Evolutionary conservation across 1,140 invertebrate species (phyloP).

Genomic region (Patella vulgata): DNA sequence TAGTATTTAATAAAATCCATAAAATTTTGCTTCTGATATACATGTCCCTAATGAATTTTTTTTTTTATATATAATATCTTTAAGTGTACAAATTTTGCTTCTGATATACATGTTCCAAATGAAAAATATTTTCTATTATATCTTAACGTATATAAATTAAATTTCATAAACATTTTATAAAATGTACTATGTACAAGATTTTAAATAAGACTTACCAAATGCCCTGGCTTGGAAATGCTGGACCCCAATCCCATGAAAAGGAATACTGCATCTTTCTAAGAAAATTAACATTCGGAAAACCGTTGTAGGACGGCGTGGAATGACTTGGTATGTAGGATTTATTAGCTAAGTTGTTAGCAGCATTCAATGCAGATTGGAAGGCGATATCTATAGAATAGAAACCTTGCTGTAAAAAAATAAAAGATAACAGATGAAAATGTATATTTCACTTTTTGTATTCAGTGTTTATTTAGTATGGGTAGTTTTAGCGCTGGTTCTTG

Average conservation of each 20-base stretch:
- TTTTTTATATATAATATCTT: background rate
- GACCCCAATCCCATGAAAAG: slow-evolving; percentile 98
- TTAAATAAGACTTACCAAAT: slow-evolving; percentile 83
- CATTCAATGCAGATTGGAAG: slow-evolving; percentile 81
- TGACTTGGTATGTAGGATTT: slow-evolving; percentile 76
- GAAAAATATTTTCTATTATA: background rate
- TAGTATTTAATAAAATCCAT: background rate
- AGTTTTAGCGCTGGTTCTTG: too few relatives aligned
- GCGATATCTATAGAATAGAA: slow-evolving; percentile 75
- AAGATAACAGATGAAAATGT: too few relatives aligned
- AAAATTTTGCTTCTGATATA: background rate
- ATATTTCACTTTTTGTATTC: too few relatives aligned
- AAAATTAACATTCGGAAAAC: slow-evolving; percentile 94
- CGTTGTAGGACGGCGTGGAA: slow-evolving; percentile 85
- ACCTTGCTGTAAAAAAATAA: slow-evolving; percentile 30
- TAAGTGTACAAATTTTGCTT: background rate
- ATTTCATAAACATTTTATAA: too few relatives aligned
- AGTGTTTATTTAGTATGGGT: too few relatives aligned
- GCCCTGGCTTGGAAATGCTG: slow-evolving; percentile 91
- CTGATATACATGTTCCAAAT: background rate
- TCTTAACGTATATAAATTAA: too few relatives aligned
- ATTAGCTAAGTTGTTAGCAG: slow-evolving; percentile 72
- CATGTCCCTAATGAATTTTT: background rate
- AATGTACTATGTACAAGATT: too few relatives aligned
- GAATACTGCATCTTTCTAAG: slow-evolving; percentile 96